These are phyloP conservation scores for Nomada fabriciana DNA, from an alignment of 2,888 invertebrate species.

Conservation along the genomic window DNA sequence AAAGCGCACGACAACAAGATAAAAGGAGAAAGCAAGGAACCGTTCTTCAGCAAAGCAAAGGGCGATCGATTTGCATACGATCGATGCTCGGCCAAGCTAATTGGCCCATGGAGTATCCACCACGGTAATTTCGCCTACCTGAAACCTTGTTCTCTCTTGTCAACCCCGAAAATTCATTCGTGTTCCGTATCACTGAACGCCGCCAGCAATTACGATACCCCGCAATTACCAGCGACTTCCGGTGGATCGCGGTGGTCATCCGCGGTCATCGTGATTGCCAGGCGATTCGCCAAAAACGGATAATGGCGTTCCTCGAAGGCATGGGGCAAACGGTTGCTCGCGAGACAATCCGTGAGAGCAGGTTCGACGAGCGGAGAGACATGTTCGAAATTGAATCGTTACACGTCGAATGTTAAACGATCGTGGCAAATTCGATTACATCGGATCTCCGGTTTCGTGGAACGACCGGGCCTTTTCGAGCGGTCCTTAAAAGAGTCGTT, in stretches of 20 bases:
- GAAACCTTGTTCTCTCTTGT: conserved; percentile 26
- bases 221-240: conserved; percentile 43
- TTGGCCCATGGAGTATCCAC: conserved; percentile 68
- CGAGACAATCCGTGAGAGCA: conserved; percentile 15
- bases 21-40: neutral
- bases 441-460: conserved; percentile 31
- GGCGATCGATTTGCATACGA: conserved; percentile 66
- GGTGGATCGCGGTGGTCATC: neutral
- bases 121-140: conserved; percentile 71
- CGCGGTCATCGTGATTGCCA: neutral
- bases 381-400: conserved; percentile 19
- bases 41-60: conserved; percentile 54
- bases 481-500: conserved; percentile 18
- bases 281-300: conserved; percentile 19
- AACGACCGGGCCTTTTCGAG: conserved; percentile 4
- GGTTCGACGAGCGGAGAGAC: neutral
- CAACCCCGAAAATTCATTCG: conserved; percentile 30
- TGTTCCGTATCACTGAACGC: conserved; percentile 29
- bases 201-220: conserved; percentile 26
- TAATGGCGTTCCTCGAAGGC: conserved; percentile 29
- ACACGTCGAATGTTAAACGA: conserved; percentile 1
- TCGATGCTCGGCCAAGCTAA: conserved; percentile 69
- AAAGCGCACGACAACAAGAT: neutral
- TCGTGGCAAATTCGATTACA: conserved; percentile 19
- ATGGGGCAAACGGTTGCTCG: neutral